Evolutionary conservation across 2,113 vertebrate species (phyloP), one percentile per base, ranked within the genome.

Genomic region (Myrmophylax atrothorax): DNA sequence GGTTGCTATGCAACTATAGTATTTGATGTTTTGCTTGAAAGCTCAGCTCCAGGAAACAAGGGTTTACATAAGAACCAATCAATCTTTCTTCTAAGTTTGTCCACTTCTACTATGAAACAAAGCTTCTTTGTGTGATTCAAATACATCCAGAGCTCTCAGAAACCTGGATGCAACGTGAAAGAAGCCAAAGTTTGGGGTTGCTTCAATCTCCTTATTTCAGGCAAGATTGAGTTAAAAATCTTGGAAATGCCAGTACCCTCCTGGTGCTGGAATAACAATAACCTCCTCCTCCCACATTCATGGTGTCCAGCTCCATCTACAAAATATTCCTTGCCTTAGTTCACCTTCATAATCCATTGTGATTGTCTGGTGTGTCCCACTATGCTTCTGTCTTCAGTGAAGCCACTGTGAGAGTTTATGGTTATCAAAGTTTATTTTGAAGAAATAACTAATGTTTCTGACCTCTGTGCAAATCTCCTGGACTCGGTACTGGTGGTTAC

Each of bases 11-110:
- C 16, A 9, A 95, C 92, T 86, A 5, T 55, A 52, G 47, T 93
- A 55, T 95, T 91, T 95, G 82, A 70, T 94, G 82, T 94, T 95
- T 90, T 92, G 84, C 82, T 88, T 96, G 85, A 94, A 94, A 95
- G 82, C 93, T 80, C 47, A 49, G 94, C 95, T 97, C 92, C 87
- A 55, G 95, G 93, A 96, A 96, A 78, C 92, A 77, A 60, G 50
- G 22, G 72, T 88, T 95, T 96, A 77, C 67, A 44, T 90, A 96
- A 95, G 63, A 74, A 77, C 70, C 80, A 85, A 76, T 91, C 91
- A 53, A 19, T 89, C 87, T 84, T 80, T 80, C 70, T 89, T 76
- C 74, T 72, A 18, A 87, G 80, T 94, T 87, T 38, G 50, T 80
- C 95, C 93, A 79, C 79, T 86, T 88, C 67, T 90, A 1, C 83